Base-by-base conservation (phyloP, 2,888 invertebrate species). In the Leptinotarsa peninsularis region DNA sequence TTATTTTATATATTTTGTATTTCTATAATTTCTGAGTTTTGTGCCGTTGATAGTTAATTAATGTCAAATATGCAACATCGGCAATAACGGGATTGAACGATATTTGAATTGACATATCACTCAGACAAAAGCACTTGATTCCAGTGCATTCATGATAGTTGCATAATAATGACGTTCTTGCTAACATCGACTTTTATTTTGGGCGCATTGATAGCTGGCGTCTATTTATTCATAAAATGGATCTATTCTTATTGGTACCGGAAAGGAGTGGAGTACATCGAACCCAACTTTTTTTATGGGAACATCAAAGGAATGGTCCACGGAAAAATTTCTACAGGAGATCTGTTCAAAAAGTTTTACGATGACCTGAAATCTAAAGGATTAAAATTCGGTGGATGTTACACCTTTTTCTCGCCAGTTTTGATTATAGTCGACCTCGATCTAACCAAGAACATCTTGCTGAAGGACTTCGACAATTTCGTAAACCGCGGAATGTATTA, bases 401-500 rank as follows among this genome's bases (percentile, higher is more conserved):
- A 82, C 75, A 72, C 81, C 21, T 76, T 82, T 4, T 75, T 74
- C 15, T 80, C 71, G 7, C 88, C 87, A 1, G 74, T 78, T 17
- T 85, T 85, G 66, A 70, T 88, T 14, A 82, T 87, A 3, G 72
- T 85, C 4, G 86, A 88, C 79, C 82, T 84, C 14, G 84, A 85
- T 14, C 68, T 87, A 4, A 80, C 88, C n/a, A 87, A 86, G 73
- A 68, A 81, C 23, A 84, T 88, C 13, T 67, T 88, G 68, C 83
- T 84, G 10, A 86, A 84, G 67, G 87, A 88, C 79, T 88, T 88
- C 75, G 73, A 78, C 14, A 80, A 86, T 77, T 88, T 88, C 76
- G 81, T 82, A 14, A 83, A 87, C 74, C 83, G 84, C 27, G 86
- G 86, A 15, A 74, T 83, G n/a, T 84, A 84, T 54, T 76, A 79